Percentiles rank a stretch among this genome's conserved stretches.
phyloP scores from a whole-genome alignment of 1,140 invertebrate genomes.

The Drosophila tsacasi region DNA sequence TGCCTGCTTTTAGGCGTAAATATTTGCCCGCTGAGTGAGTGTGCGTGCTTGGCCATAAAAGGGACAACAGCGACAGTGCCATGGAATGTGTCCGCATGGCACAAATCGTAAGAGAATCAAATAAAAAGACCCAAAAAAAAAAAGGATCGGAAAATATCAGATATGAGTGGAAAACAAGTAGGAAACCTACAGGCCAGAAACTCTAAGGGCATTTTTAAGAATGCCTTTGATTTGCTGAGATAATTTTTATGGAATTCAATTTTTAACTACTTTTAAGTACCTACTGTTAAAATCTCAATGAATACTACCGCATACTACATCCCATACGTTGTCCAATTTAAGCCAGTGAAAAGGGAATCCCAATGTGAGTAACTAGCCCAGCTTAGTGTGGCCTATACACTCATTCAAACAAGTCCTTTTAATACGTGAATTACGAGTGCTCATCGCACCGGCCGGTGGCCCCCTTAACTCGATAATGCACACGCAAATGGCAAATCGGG shows the following conservation, averaged over 20 bases:
- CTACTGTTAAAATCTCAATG: not conserved
- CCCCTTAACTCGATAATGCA: constrained; percentile 44
- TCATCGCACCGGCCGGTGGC: not conserved
- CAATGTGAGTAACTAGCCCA: not conserved
- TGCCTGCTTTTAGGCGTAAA: constrained; percentile 73
- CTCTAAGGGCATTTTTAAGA: not conserved
- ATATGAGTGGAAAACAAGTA: not conserved
- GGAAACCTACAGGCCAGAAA: not conserved
- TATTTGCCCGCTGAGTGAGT: constrained; percentile 47
- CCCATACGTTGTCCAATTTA: not conserved
- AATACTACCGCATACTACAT: too few relatives aligned
- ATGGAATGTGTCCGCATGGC: constrained; percentile 37
- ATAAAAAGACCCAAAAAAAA: constrained; percentile 36
- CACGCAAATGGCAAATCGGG: constrained; percentile 19
- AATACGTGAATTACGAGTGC: constrained; percentile 19
- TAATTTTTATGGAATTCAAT: too few relatives aligned
- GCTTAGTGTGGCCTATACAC: not conserved
- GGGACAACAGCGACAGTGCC: constrained; percentile 25
- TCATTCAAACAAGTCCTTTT: constrained; percentile 6
- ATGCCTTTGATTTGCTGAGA: not conserved
- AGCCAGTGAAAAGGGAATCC: not conserved
- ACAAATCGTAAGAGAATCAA: constrained; percentile 34
- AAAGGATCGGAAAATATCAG: not conserved
- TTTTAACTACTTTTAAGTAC: too few relatives aligned
- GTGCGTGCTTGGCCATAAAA: constrained; percentile 52